Evolutionary conservation across 2,888 invertebrate species (phyloP), one percentile per base, ranked within the genome.

Genomic region (Mesorhabditis belari): DNA sequence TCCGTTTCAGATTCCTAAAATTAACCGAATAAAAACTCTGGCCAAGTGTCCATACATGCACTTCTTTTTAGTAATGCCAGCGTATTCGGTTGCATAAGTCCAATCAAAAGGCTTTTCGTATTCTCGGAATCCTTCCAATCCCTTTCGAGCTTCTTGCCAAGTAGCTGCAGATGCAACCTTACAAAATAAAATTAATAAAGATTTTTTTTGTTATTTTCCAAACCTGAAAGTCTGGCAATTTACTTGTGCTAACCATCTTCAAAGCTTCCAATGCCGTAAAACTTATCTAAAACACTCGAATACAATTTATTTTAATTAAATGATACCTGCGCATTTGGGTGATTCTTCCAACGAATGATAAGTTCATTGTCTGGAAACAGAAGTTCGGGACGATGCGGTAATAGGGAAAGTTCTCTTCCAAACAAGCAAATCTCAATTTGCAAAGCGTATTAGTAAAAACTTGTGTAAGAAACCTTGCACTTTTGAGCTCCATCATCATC

Each of bases 61-160:
- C 17, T 61, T 61, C 21, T 63, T 63, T 17, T 58, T 65, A 9
- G 85, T 62, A 2, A 84, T 84, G 49, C 98, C 98, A 81, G 87
- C 88, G 82, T 98, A 98, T 79, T 89, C 87, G 28, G 92, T 92
- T 23, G 90, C 89, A 81, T 90, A 98, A 1, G 96, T 98, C 98
- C 98, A 99, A 83, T 98, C 96, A 55, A 75, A 80, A 2, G 80
- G 77, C 12, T 73, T 69, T 49, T 70, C 61, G 24, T 66, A 65
- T 25, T 66, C 63, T 0, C 55, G 56, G 24, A 69, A 61, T 49
- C 68, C 62, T 1, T 63, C 49, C 21, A 60, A 51, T 5, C 65
- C 68, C 26, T 62, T 61, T 19, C 79, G 55, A 1, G 79, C 65
- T 19, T 69, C 70, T 54, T 74, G 70, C 80, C 80, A 80, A 19